Percentiles rank a stretch among this genome's conserved stretches.
Evolutionary conservation across 2,113 vertebrate genomes (phyloP).

Genomic region (Tragelaphus strepsiceros): DNA sequence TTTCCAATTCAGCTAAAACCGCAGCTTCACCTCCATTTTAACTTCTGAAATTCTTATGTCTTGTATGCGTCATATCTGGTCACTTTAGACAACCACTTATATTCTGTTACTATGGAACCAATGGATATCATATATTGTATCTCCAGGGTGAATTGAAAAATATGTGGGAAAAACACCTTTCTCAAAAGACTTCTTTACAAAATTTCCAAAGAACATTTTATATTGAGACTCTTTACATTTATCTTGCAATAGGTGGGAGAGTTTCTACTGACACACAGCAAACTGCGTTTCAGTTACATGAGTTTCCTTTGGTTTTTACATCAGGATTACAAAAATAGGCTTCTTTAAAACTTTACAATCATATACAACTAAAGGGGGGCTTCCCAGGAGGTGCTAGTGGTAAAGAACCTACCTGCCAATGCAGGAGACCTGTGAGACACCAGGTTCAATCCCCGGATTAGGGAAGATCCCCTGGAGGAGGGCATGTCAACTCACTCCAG

Average conservation of each 20-base stretch:
- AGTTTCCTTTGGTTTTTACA: background rate
- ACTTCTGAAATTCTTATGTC: constrained; percentile 56
- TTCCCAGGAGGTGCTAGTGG: background rate
- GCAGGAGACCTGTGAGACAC: background rate
- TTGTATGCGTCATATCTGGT: background rate
- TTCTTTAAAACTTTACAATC: constrained; percentile 46
- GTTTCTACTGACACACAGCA: constrained; percentile 21
- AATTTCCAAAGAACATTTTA: background rate
- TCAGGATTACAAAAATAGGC: constrained; percentile 44
- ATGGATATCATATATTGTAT: constrained; percentile 15
- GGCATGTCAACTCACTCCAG: background rate
- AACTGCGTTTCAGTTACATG: constrained; percentile 36
- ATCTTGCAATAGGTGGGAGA: constrained; percentile 32
- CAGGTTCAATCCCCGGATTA: background rate
- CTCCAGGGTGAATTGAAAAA: constrained; percentile 8
- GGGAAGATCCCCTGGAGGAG: background rate
- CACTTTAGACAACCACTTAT: constrained; percentile 51
- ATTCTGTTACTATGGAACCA: constrained; percentile 40
- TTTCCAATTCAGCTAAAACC: constrained; percentile 53
- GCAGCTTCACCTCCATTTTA: constrained; percentile 60
- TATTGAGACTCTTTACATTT: constrained; percentile 37
- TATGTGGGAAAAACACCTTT: constrained; percentile 29
- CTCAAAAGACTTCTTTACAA: constrained; percentile 27
- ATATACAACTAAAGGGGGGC: background rate
- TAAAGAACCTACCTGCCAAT: background rate